These are phyloP conservation scores for Camptogramma bilineatum DNA, from an alignment of 2,888 invertebrate genomes.

Conservation along the genomic window DNA sequence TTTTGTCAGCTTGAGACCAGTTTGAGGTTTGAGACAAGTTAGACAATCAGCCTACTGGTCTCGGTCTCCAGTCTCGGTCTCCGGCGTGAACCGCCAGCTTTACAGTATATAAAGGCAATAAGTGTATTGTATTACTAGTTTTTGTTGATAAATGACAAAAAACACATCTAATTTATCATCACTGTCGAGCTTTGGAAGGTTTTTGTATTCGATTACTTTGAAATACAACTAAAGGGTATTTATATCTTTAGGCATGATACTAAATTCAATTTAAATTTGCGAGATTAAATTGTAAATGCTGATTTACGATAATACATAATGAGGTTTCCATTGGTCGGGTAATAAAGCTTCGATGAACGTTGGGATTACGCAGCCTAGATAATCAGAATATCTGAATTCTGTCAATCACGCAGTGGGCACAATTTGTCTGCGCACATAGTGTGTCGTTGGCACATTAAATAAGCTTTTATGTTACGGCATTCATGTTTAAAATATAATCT, in stretches of 20 bases:
- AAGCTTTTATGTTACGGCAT: background rate
- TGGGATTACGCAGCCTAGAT: background rate
- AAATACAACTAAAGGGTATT: background rate
- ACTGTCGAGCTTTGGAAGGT: too few relatives aligned
- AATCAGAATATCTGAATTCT: background rate
- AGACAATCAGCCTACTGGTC: too few relatives aligned
- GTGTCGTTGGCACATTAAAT: background rate
- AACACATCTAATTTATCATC: too few relatives aligned
- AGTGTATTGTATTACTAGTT: too few relatives aligned
- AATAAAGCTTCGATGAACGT: background rate
- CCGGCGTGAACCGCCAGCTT: too few relatives aligned
- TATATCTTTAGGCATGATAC: background rate
- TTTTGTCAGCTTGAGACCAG: too few relatives aligned
- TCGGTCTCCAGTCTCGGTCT: too few relatives aligned
- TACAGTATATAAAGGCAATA: too few relatives aligned
- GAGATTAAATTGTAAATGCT: background rate
- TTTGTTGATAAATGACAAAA: too few relatives aligned
- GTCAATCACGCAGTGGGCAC: background rate
- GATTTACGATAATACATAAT: conserved; percentile 4
- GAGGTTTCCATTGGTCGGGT: background rate
- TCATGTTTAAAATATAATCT: background rate
- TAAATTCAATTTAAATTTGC: background rate
- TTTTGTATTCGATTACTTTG: background rate
- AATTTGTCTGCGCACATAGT: background rate
- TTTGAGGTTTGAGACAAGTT: too few relatives aligned